These are phyloP conservation scores for Vicugna pacos DNA, from an alignment of 2,113 vertebrate genomes.

Conservation along the genomic window DNA sequence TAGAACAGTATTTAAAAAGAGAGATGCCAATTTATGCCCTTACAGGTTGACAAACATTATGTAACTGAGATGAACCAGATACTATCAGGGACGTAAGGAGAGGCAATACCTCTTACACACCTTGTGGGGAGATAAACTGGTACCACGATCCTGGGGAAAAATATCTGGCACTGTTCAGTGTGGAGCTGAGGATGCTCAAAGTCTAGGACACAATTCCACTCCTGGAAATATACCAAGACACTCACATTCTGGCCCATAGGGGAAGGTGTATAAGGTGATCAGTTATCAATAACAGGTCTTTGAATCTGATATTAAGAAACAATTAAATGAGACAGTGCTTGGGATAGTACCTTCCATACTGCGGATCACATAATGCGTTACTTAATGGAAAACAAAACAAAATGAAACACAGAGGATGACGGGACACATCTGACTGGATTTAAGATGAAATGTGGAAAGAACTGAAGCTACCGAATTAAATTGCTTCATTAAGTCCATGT, in stretches of 20 bases:
- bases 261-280: neutral
- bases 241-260: neutral
- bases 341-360: neutral
- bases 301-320: neutral
- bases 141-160: rapidly evolving
- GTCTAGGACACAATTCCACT: neutral
- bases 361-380: neutral
- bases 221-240: neutral
- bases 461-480: neutral
- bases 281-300: neutral
- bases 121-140: neutral
- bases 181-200: neutral
- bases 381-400: rapidly evolving
- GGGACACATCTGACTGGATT: neutral
- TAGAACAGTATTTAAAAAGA: neutral
- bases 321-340: neutral
- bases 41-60: neutral
- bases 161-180: neutral
- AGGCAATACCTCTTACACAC: no score
- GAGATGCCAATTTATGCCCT: neutral
- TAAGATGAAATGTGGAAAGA: neutral
- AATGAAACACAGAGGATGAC: neutral
- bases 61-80: neutral
- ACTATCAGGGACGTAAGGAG: neutral
- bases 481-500: neutral